These are phyloP conservation scores for Nezara viridula DNA, from an alignment of 2,888 invertebrate species.

Conservation along the genomic window DNA sequence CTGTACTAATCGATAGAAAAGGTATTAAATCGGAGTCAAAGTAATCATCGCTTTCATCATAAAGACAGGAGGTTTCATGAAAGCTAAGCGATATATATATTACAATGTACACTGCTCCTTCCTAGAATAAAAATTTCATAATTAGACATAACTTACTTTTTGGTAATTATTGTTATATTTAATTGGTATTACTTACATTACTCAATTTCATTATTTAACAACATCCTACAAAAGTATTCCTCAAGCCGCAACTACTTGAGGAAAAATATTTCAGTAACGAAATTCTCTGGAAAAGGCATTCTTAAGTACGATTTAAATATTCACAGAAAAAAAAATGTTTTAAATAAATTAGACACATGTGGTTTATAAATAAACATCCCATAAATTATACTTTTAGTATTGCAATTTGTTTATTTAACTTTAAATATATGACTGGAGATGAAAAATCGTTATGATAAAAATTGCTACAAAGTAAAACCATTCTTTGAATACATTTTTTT, in stretches of 20 bases:
- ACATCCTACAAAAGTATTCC: neutral
- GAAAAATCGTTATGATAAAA: neutral
- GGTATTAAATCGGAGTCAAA: conserved; percentile 25
- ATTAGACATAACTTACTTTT: neutral
- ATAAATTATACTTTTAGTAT: neutral
- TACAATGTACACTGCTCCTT: neutral
- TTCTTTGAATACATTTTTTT: neutral
- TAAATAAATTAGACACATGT: neutral
- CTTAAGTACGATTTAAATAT: neutral
- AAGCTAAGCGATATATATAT: neutral
- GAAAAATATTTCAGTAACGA: neutral
- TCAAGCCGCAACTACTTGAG: neutral
- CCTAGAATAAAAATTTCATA: neutral
- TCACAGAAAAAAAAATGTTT: neutral
- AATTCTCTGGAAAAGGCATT: neutral
- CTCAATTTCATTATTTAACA: neutral
- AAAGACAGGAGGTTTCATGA: neutral
- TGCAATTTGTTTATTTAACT: neutral
- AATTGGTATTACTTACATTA: conserved; percentile 5
- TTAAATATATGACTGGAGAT: neutral
- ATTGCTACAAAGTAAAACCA: neutral
- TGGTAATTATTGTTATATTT: neutral
- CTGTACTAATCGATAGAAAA: neutral
- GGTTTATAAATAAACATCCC: neutral
- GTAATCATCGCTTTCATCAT: neutral